Conservation (phyloP, 1,140 invertebrate species). For the Phortica variegata region DNA sequence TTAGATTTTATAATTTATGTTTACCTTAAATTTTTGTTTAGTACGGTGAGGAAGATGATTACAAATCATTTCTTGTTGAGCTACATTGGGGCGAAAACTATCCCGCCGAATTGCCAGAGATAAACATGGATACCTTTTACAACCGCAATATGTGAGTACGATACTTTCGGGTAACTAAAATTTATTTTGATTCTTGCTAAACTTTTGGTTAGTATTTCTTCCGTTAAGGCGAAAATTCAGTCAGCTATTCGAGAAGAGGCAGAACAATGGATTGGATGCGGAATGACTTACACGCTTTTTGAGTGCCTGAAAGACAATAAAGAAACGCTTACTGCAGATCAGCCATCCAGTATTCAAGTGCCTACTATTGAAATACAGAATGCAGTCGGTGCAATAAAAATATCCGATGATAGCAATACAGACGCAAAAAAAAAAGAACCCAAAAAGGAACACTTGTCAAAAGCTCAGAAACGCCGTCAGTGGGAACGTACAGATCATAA, state of each 20-base stretch:
- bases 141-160: slow-evolving; percentile 87
- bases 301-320: slow-evolving; percentile 87
- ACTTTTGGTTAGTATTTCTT: slow-evolving; percentile 63
- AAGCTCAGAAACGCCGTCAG: slow-evolving; percentile 85
- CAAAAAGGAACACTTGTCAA: slow-evolving; percentile 84
- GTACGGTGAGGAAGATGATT: slow-evolving; percentile 80
- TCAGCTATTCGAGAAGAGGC: slow-evolving; percentile 70
- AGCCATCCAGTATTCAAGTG: slow-evolving; percentile 62
- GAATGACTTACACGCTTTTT: slow-evolving; percentile 93
- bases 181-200: slow-evolving; percentile 6
- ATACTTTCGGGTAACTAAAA: not conserved
- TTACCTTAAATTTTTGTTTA: slow-evolving; percentile 57
- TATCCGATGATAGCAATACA: slow-evolving; percentile 36
- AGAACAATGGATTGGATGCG: slow-evolving; percentile 78
- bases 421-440: slow-evolving; percentile 61
- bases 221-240: slow-evolving; percentile 73
- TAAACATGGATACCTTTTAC: slow-evolving; percentile 91
- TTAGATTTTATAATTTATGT: not conserved
- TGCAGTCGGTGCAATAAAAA: slow-evolving; percentile 40
- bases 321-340: slow-evolving; percentile 68
- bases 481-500: slow-evolving; percentile 80
- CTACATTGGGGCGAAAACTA: slow-evolving; percentile 83
- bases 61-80: slow-evolving; percentile 84
- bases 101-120: slow-evolving; percentile 75
- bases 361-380: slow-evolving; percentile 32